These are phyloP conservation scores for Ranitomeya variabilis DNA, from an alignment of 2,113 vertebrate species.

Conservation along the genomic window DNA sequence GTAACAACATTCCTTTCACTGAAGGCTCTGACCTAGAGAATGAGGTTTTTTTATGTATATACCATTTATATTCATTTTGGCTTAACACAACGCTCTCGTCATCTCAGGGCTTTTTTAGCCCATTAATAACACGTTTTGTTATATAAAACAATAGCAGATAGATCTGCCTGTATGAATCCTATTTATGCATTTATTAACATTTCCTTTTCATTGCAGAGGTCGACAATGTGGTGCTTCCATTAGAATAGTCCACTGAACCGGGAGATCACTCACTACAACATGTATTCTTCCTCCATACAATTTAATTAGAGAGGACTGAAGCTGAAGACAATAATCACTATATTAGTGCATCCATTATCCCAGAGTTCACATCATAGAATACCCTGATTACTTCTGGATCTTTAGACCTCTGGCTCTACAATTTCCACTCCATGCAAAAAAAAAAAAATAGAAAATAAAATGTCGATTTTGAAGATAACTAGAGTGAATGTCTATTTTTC, in stretches of 20 bases:
- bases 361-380: constrained; percentile 41
- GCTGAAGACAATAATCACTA: constrained; percentile 51
- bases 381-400: constrained; percentile 42
- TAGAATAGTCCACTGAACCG: constrained; percentile 40
- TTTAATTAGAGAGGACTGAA: constrained; percentile 45
- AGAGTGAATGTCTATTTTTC: too few species aligned
- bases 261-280: constrained; percentile 45
- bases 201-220: constrained; percentile 20
- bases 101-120: constrained; percentile 27
- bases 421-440: background rate
- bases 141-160: constrained; percentile 35
- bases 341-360: constrained; percentile 53
- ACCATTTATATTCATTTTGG: constrained; percentile 17
- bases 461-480: too few species aligned
- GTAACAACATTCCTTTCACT: constrained; percentile 3
- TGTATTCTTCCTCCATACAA: constrained; percentile 49
- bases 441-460: background rate
- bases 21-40: background rate
- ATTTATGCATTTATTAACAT: constrained; percentile 50
- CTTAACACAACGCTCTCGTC: background rate
- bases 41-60: constrained; percentile 8
- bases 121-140: constrained; percentile 39
- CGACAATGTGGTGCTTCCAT: constrained; percentile 37
- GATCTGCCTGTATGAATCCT: constrained; percentile 33
- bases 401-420: constrained; percentile 14